A percentile compares a stretch with the other conserved stretches of the same genome.
These are phyloP conservation scores for Actias luna DNA, from an alignment of 2,888 invertebrate species.

Conservation along the genomic window DNA sequence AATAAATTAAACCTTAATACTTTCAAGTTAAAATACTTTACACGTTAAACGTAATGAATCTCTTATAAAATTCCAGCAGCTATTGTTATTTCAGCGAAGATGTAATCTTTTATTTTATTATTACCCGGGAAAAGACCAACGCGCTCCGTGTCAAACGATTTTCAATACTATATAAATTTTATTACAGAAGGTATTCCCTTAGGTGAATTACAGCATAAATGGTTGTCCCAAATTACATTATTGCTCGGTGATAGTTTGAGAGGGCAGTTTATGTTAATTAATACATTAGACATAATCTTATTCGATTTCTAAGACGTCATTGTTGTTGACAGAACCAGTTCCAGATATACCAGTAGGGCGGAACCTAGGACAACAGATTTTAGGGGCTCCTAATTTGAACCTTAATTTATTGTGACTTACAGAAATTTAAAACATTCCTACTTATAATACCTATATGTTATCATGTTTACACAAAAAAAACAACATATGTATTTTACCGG, in stretches of 20 bases:
- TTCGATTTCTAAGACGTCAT: background rate
- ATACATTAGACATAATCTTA: conserved; percentile 21
- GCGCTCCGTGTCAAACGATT: conserved; percentile 27
- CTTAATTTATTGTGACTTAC: too few relatives aligned
- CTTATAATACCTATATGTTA: too few relatives aligned
- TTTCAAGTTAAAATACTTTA: background rate
- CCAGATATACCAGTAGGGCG: too few relatives aligned
- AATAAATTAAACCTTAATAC: background rate
- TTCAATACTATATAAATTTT: conserved; percentile 28
- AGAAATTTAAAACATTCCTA: too few relatives aligned
- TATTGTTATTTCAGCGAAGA: conserved; percentile 78
- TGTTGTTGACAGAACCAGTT: too few relatives aligned
- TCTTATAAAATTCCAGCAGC: conserved; percentile 66
- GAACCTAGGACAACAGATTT: too few relatives aligned
- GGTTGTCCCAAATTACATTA: conserved; percentile 35
- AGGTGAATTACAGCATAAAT: conserved; percentile 30
- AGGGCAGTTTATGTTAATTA: conserved; percentile 34
- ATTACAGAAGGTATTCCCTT: conserved; percentile 25
- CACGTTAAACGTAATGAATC: background rate
- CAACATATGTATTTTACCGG: too few relatives aligned
- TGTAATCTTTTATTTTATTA: conserved; percentile 79
- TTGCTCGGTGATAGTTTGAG: conserved; percentile 27
- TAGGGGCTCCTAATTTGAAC: too few relatives aligned
- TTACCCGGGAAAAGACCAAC: conserved; percentile 70
- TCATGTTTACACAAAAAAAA: too few relatives aligned